phyloP scores from a whole-genome alignment of 2,797 vertebrate genomes.

The Sebastes kiyomatsui region DNA sequence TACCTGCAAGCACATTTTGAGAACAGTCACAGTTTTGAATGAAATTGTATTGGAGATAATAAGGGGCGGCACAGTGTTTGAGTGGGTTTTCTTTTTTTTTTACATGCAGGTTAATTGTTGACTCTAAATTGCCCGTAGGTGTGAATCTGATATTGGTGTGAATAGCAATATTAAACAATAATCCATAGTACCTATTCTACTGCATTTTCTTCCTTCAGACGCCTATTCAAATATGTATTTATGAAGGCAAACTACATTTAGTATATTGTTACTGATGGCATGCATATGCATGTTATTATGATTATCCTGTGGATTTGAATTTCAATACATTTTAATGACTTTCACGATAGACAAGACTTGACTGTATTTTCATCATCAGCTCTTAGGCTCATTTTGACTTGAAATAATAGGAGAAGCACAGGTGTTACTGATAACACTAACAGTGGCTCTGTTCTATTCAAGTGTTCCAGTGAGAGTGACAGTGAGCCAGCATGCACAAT shows the following conservation, averaged over 20 bases:
- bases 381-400: background rate
- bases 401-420: background rate
- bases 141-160: too few species aligned
- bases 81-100: too few species aligned
- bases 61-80: too few species aligned
- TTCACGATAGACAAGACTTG: background rate
- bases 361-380: too few species aligned
- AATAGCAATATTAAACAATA: background rate
- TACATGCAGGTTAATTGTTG: too few species aligned
- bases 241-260: background rate
- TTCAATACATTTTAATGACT: background rate
- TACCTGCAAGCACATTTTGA: too few species aligned
- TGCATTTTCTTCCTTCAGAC: background rate
- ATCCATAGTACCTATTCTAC: background rate
- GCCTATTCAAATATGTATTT: slow-evolving; percentile 1
- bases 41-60: too few species aligned
- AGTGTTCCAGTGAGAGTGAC: too few species aligned
- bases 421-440: background rate
- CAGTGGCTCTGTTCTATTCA: too few species aligned
- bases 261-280: background rate
- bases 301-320: background rate
- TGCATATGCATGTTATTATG: background rate
- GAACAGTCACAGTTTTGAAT: too few species aligned
- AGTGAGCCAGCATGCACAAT: too few species aligned
- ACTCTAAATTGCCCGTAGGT: too few species aligned